phyloP scores from a whole-genome alignment of 2,797 vertebrate genomes.

The Meriones psammophilus region DNA sequence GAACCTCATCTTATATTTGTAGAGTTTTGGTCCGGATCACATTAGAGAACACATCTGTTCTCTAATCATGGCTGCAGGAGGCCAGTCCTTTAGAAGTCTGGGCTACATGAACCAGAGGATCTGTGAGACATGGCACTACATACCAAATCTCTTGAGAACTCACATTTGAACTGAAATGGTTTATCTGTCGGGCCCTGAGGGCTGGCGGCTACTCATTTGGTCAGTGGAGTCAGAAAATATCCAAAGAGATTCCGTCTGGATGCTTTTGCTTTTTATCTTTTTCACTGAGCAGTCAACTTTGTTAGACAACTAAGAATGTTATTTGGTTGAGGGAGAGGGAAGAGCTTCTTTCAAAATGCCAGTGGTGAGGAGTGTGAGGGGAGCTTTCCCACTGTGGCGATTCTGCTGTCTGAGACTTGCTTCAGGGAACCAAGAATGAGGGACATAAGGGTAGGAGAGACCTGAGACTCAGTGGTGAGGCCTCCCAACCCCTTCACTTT shows the following conservation, averaged over 20 bases:
- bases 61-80: neutral
- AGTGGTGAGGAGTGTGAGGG: neutral
- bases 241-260: neutral
- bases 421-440: neutral
- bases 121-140: neutral
- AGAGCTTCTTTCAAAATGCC: neutral
- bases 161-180: too few relatives aligned
- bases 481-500: neutral
- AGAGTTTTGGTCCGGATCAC: neutral
- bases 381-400: neutral
- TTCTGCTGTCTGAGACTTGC: neutral
- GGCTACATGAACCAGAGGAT: neutral
- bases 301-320: neutral
- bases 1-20: neutral
- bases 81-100: neutral
- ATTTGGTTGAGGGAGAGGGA: neutral
- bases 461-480: neutral
- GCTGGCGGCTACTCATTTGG: neutral
- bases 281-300: neutral
- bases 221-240: neutral
- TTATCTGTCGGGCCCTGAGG: neutral
- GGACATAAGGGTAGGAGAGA: too few relatives aligned
- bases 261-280: neutral
- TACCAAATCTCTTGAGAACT: neutral
- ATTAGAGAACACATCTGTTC: neutral